These are phyloP conservation scores for Xanthia icteritia DNA, from an alignment of 2,888 invertebrate genomes.

Conservation along the genomic window DNA sequence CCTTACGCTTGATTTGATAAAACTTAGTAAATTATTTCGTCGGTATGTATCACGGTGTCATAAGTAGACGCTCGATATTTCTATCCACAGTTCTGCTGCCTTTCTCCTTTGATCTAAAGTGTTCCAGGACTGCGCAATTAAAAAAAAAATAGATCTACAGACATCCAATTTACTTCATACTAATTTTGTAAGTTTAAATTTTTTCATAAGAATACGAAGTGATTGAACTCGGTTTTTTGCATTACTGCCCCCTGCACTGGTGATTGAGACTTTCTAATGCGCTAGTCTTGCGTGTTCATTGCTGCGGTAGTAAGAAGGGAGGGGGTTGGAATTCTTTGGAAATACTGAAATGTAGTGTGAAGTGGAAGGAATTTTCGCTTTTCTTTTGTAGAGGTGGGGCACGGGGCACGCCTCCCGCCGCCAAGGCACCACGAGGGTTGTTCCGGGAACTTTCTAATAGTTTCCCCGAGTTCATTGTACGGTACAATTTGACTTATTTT, in stretches of 20 bases:
- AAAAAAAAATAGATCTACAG: conserved; percentile 18
- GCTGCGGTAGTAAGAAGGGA: conserved; percentile 23
- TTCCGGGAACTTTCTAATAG: conserved; percentile 84
- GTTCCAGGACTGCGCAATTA: conserved; percentile 12
- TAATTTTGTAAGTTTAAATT: conserved; percentile 57
- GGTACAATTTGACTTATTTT: conserved; percentile 73
- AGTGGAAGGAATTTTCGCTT: conserved; percentile 50
- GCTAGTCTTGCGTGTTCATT: conserved; percentile 45
- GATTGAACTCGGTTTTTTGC: conserved; percentile 69
- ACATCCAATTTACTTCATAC: conserved; percentile 31
- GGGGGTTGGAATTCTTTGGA: conserved; percentile 17
- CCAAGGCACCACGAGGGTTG: conserved; percentile 78
- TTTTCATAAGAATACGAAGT: conserved; percentile 69
- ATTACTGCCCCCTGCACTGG: conserved; percentile 32
- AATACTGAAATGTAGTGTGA: conserved; percentile 61
- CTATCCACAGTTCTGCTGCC: too few relatives aligned
- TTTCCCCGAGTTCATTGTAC: conserved; percentile 80
- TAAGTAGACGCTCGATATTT: too few relatives aligned
- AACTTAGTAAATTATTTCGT: too few relatives aligned
- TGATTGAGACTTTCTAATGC: conserved; percentile 25
- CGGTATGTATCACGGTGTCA: too few relatives aligned
- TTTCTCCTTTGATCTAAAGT: not conserved
- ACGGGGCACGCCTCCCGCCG: conserved; percentile 80
- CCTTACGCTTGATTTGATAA: too few relatives aligned
- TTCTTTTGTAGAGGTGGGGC: conserved; percentile 66